A percentile compares a stretch with the other conserved stretches of the same genome.
phyloP scores from a whole-genome alignment of 2,113 vertebrate genomes.

The Morone saxatilis region DNA sequence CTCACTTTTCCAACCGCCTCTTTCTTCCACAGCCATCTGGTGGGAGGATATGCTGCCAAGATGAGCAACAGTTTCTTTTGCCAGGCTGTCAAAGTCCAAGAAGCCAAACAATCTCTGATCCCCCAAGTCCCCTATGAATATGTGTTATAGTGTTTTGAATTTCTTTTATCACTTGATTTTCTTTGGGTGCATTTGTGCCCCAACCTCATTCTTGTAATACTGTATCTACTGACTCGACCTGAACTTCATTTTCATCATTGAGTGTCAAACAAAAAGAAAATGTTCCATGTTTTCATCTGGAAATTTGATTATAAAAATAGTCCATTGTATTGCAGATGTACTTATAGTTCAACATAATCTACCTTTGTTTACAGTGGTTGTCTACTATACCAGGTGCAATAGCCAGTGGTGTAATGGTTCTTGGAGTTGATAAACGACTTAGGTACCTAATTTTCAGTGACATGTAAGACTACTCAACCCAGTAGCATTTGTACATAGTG shows the following conservation, averaged over 20 bases:
- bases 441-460: too few relatives aligned
- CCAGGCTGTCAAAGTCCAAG: constrained; percentile 10
- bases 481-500: too few relatives aligned
- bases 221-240: too few relatives aligned
- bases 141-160: background rate
- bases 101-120: background rate
- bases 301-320: background rate
- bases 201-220: too few relatives aligned
- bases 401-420: background rate
- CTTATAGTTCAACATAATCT: background rate
- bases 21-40: constrained; percentile 21
- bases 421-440: too few relatives aligned
- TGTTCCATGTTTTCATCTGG: too few relatives aligned
- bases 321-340: background rate
- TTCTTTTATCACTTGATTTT: background rate
- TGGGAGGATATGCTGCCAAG: background rate
- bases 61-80: constrained; percentile 19
- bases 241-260: too few relatives aligned
- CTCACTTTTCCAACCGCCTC: constrained; percentile 1
- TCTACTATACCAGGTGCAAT: background rate
- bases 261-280: too few relatives aligned
- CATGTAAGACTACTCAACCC: too few relatives aligned
- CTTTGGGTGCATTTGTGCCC: background rate
- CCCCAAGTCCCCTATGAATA: background rate
- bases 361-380: background rate